Evolutionary conservation across 2,888 invertebrate genomes (phyloP), one percentile per base, ranked within the genome.

Genomic region (Aleiodes alternator): DNA sequence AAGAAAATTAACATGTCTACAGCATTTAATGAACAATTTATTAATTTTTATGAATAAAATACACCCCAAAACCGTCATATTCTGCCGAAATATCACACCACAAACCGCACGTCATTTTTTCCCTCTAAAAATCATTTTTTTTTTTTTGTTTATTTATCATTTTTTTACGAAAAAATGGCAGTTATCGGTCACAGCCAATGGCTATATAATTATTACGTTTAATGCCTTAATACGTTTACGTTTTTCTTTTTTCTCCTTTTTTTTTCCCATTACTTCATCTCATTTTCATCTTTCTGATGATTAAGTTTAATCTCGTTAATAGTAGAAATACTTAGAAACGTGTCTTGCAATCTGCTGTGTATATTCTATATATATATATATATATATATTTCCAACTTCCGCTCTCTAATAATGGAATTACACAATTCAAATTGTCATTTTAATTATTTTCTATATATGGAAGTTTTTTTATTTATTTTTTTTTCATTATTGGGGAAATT

Each of bases 131-230:
- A 57, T 71, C 57, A 43, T 72, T 75, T 74, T 78, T 78, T 76
- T 75, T 81, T 76, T 79, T 72, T 77, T 78, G 76, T 76, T 77
- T 78, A 76, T 76, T 79, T 74, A 77, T 77, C 64, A 76, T 80
- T 83, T 82, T 84, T 82, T 83, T 84, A 88, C 88, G 84, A 87
- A 89, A 89, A 78, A 89, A 89, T 89, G 89, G 89, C 89, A 89
- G 89, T 89, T 89, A 89, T 89, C 89, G 89, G 87, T 89, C 89
- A 89, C 89, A 89, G 89, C 89, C 89, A 89, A 88, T 86, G 89
- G 89, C 89, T 89, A 89, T 87, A 83, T 85, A 84, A 81, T 84
- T 81, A 83, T 82, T 82, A 81, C 75, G 75, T 83, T 83, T 81
- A 79, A 84, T 79, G 80, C 80, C 81, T 82, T 80, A 80, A 81